A percentile compares a stretch with the other conserved stretches of the same genome.
These are phyloP conservation scores for Imbricaverruca yamaguchii DNA, from an alignment of 2,888 invertebrate genomes.

Conservation along the genomic window DNA sequence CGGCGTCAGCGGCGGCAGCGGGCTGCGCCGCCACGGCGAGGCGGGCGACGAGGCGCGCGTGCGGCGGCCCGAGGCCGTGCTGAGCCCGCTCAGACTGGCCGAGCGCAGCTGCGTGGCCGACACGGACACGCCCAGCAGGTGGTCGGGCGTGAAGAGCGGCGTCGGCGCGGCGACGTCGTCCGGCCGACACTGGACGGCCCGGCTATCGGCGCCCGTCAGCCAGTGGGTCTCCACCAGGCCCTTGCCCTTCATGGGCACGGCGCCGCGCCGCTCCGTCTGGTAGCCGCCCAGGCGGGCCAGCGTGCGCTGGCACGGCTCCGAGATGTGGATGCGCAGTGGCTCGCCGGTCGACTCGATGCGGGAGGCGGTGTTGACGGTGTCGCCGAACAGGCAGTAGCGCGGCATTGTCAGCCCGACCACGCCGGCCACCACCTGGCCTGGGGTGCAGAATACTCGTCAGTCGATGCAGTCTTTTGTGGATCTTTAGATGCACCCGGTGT, in stretches of 20 bases:
- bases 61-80: background rate
- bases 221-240: constrained; percentile 68
- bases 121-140: too few relatives aligned
- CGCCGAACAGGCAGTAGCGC: constrained; percentile 68
- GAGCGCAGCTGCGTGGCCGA: too few relatives aligned
- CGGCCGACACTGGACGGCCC: constrained; percentile 38
- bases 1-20: background rate
- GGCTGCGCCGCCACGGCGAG: background rate
- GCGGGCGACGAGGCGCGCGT: background rate
- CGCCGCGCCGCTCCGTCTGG: constrained; percentile 61
- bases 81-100: background rate
- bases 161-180: constrained; percentile 61
- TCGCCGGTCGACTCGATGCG: constrained; percentile 62
- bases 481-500: too few relatives aligned
- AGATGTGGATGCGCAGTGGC: constrained; percentile 66
- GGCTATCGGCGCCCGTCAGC: constrained; percentile 49
- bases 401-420: constrained; percentile 79
- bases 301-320: constrained; percentile 58
- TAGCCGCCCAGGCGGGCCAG: constrained; percentile 64
- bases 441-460: constrained; percentile 36
- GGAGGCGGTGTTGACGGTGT: constrained; percentile 73
- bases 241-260: constrained; percentile 68
- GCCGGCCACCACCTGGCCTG: constrained; percentile 69
- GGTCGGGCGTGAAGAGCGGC: constrained; percentile 54
- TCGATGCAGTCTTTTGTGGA: too few relatives aligned